phyloP scores from a whole-genome alignment of 2,888 invertebrate species.

The Sthenelais limicola region DNA sequence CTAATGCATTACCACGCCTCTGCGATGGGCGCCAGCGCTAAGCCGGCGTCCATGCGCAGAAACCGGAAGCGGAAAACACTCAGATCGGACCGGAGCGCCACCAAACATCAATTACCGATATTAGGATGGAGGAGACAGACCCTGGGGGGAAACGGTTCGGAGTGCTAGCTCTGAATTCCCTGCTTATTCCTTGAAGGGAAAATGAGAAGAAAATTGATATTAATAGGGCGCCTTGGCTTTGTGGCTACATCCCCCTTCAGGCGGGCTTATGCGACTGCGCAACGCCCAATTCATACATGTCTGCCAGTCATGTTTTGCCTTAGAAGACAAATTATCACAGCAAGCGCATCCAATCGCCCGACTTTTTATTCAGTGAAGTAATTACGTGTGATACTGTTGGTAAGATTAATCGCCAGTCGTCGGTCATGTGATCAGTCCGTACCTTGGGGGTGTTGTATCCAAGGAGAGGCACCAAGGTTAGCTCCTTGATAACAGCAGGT shows the following conservation, averaged over 20 bases:
- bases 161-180: not conserved
- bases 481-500: no score
- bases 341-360: no score
- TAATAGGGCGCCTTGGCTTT: conserved; percentile 15
- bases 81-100: not conserved
- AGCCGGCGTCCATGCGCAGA: no score
- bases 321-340: conserved; percentile 15
- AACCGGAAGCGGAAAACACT: conserved; percentile 32
- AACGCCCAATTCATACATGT: conserved; percentile 1
- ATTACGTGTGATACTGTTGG: no score
- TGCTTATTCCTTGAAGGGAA: conserved; percentile 36
- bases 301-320: conserved; percentile 2
- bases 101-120: conserved; percentile 36
- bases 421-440: no score
- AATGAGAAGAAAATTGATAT: conserved; percentile 31
- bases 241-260: not conserved
- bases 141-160: conserved; percentile 14
- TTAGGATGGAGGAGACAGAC: not conserved
- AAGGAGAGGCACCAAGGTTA: no score
- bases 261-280: not conserved
- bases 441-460: no score
- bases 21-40: conserved; percentile 31
- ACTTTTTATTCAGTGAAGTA: no score
- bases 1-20: conserved; percentile 36
- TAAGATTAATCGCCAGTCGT: no score